These are phyloP conservation scores for Spilarctia lutea DNA, from an alignment of 2,888 invertebrate genomes.

Conservation along the genomic window DNA sequence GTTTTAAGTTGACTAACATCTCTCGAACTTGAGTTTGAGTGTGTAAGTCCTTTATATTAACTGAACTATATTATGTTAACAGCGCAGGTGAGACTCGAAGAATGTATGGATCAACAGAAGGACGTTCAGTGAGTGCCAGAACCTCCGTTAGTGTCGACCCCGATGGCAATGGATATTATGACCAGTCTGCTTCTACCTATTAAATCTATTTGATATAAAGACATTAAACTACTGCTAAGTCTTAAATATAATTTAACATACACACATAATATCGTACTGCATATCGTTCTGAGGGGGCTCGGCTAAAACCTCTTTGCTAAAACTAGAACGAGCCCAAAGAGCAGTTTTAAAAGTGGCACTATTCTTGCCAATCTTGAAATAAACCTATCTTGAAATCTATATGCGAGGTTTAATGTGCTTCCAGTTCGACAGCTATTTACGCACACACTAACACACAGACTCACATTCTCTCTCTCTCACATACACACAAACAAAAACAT, in stretches of 20 bases:
- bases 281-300: too few relatives aligned
- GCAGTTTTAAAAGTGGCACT: too few relatives aligned
- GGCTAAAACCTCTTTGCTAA: too few relatives aligned
- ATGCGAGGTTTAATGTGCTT: too few relatives aligned
- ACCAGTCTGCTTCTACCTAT: constrained; percentile 60
- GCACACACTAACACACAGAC: too few relatives aligned
- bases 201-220: neutral
- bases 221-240: neutral
- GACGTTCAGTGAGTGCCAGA: constrained; percentile 61
- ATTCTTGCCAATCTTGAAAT: too few relatives aligned
- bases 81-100: constrained; percentile 62
- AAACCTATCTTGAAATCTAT: too few relatives aligned
- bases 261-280: too few relatives aligned
- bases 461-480: too few relatives aligned
- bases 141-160: constrained; percentile 65
- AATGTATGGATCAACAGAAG: constrained; percentile 54
- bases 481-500: too few relatives aligned
- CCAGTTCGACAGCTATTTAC: too few relatives aligned
- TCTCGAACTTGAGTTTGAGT: neutral
- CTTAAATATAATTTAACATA: neutral
- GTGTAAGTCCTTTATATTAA: neutral
- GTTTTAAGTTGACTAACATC: neutral
- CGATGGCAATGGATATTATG: constrained; percentile 66
- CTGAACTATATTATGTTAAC: constrained; percentile 23
- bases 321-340: too few relatives aligned